phyloP scores from a whole-genome alignment of 1,140 invertebrate species.

The Papilio dardanus region DNA sequence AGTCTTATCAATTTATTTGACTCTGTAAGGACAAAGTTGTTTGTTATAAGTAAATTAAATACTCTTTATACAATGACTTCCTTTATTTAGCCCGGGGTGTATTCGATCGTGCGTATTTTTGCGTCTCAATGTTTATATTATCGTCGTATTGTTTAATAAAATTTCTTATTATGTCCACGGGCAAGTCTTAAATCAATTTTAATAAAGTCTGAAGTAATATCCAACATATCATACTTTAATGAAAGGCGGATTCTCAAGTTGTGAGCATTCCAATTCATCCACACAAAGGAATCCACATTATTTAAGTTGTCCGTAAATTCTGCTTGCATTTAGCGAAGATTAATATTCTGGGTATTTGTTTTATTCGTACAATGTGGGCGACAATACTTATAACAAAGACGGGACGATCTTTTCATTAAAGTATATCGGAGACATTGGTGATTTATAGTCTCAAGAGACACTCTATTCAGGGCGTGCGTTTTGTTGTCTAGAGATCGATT shows the following conservation, averaged over 20 bases:
- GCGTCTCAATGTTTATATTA: background rate
- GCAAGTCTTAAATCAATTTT: background rate
- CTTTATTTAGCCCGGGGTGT: background rate
- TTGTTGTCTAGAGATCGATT: slow-evolving; percentile 80
- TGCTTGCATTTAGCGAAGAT: slow-evolving; percentile 34
- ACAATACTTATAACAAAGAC: slow-evolving; percentile 34
- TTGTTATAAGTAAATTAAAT: background rate
- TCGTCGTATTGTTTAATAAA: background rate
- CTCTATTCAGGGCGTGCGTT: slow-evolving; percentile 73
- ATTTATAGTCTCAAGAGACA: slow-evolving; percentile 76
- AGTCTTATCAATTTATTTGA: background rate
- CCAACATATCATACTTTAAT: slow-evolving; percentile 24
- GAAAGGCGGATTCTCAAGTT: slow-evolving; percentile 29
- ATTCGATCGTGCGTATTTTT: background rate
- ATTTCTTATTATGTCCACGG: background rate
- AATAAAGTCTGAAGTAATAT: slow-evolving; percentile 16
- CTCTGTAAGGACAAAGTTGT: background rate
- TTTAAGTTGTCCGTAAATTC: slow-evolving; percentile 32
- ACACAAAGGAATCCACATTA: slow-evolving; percentile 31
- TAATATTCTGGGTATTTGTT: slow-evolving; percentile 40
- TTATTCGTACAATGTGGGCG: slow-evolving; percentile 38
- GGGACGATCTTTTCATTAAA: slow-evolving; percentile 75
- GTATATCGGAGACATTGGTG: slow-evolving; percentile 67
- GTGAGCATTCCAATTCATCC: slow-evolving; percentile 22
- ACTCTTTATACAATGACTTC: background rate